phyloP scores from a whole-genome alignment of 2,888 invertebrate species.

The Conops quadrifasciatus region DNA sequence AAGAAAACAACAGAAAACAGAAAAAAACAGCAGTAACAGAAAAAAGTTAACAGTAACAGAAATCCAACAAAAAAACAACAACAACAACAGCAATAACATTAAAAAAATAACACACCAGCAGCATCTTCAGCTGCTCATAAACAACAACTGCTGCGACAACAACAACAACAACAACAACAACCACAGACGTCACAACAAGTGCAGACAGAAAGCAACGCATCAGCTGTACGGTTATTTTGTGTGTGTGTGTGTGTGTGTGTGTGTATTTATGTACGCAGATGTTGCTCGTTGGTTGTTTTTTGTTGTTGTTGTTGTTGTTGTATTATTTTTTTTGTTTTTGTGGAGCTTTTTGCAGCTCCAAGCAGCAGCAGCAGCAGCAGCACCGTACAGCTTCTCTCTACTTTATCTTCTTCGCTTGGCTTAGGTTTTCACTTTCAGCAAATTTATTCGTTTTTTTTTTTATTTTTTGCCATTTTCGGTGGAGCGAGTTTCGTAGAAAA shows the following conservation, averaged over 20 bases:
- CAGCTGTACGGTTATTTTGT: too few species aligned
- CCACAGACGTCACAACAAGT: too few species aligned
- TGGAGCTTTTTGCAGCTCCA: neutral
- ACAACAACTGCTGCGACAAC: neutral
- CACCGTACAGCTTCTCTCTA: slow-evolving; percentile 16
- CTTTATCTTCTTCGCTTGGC: neutral
- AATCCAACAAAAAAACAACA: slow-evolving; percentile 20
- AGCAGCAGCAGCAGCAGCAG: neutral
- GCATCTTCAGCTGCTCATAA: too few species aligned
- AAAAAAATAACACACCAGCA: too few species aligned
- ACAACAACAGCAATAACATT: slow-evolving; percentile 11
- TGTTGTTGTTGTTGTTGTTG: neutral
- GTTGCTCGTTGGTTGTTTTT: neutral
- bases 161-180: slow-evolving; percentile 3
- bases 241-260: too few species aligned
- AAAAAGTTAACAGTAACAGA: slow-evolving; percentile 29
- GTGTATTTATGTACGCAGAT: too few species aligned
- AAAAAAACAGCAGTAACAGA: slow-evolving; percentile 1
- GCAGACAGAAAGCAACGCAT: slow-evolving; percentile 18
- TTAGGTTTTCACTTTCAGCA: slow-evolving; percentile 31
- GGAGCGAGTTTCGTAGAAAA: slow-evolving; percentile 30
- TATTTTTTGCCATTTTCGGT: slow-evolving; percentile 16
- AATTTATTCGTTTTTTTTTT: slow-evolving; percentile 12
- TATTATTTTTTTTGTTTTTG: neutral
- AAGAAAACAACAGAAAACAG: neutral